Percentiles rank a stretch among this genome's conserved stretches.
These are phyloP conservation scores for Hydractinia echinata DNA, from an alignment of 30 jellyfish, hydroid and myxozoan species.

Conservation along the genomic window DNA sequence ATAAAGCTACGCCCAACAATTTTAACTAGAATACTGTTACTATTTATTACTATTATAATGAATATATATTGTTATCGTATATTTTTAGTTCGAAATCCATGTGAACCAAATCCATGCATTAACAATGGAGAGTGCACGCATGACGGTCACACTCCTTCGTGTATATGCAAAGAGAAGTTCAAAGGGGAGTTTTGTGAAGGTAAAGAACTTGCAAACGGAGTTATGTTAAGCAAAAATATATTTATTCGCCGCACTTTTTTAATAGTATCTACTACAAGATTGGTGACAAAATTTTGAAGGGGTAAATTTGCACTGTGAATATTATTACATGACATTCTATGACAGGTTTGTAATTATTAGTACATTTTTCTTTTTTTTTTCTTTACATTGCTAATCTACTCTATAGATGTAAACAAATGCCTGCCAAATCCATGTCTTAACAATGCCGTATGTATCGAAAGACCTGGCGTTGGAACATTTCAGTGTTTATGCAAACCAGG, in stretches of 20 bases:
- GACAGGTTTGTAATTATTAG: neutral
- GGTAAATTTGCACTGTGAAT: no score
- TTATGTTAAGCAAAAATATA: no score
- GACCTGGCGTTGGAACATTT: slow-evolving; percentile 56
- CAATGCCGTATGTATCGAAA: slow-evolving; percentile 63
- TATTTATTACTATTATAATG: no score
- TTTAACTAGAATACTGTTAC: no score
- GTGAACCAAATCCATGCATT: slow-evolving; percentile 81
- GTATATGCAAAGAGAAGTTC: slow-evolving; percentile 69
- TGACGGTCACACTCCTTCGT: slow-evolving; percentile 54
- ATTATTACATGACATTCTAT: neutral
- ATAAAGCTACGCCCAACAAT: no score
- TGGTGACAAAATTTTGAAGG: no score
- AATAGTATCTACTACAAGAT: no score
- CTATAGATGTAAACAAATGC: slow-evolving; percentile 51
- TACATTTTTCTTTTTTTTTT: neutral
- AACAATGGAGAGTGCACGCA: slow-evolving; percentile 77
- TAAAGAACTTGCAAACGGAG: neutral
- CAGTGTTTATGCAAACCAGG: slow-evolving; percentile 68
- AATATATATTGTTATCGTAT: no score
- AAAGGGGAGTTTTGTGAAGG: slow-evolving; percentile 83
- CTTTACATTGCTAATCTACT: neutral
- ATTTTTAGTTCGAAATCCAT: slow-evolving; percentile 71
- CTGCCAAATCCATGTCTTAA: slow-evolving; percentile 65
- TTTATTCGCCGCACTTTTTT: no score